Base-by-base conservation (phyloP, 37 sponge, comb jelly and placozoan species). In the Aphrocallistes beatrix region DNA sequence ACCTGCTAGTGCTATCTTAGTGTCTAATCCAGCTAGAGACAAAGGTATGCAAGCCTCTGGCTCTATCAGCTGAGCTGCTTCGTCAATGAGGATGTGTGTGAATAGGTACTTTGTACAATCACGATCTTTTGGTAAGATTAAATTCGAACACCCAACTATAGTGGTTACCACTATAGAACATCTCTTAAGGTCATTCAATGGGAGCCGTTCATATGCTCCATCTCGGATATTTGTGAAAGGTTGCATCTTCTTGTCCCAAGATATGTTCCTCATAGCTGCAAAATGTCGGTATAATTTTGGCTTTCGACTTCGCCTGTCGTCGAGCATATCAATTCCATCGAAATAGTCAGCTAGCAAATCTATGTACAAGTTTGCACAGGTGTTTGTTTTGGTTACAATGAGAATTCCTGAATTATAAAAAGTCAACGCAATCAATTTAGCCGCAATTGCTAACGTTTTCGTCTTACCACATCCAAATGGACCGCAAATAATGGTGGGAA, bases 61-160 rank as follows among this genome's bases (percentile, higher is more conserved):
- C 34, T 60, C 75, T 21, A 60, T 60, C 75, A 60, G 28, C 75
- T 60, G 75, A 6, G 75, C 75, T 60, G 75, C 75, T 60, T 60
- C 75, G 75, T 60, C 75, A 8, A 60, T 60, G 34, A 60, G n/a
- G 34, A 60, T 60, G 34, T 60, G 75, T 6, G 75, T 60, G n/a
- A 60, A 60, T 6, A 60, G 75, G n/a, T 19, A 21, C 34, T 3
- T 21, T 3, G 75, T 25, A 25, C 21, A 25, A 13, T 6, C 8
- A 60, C 75, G 75, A 13, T 19, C 8, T 60, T 28, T 19, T 19
- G 75, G 75, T 25, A 30, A 30, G 8, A 60, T 21, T 6, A 60
- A 28, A 13, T 1, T 60, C 10, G 75, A 19, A 32, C 25, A 60
- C n/a, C 32, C 75, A 60, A 13, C 75, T 60, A 60, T 19, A 13